These are phyloP conservation scores for Pipistrellus nathusii DNA, from an alignment of 2,797 vertebrate genomes.

Conservation along the genomic window DNA sequence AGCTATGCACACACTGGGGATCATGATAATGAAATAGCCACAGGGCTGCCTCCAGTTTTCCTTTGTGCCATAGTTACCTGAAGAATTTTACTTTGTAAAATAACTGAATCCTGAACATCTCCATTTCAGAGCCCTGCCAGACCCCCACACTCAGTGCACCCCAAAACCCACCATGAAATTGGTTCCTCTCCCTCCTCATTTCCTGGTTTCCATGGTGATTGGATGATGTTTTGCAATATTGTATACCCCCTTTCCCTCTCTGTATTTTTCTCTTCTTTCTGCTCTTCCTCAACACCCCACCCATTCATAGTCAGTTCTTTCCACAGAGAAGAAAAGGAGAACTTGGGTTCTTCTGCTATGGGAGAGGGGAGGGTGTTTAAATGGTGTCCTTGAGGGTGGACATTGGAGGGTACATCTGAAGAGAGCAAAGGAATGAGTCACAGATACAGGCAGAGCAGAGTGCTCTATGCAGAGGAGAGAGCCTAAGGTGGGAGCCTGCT, in stretches of 20 bases:
- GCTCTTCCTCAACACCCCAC: no score
- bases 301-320: neutral
- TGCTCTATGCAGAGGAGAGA: neutral
- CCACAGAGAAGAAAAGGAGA: neutral
- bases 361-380: neutral
- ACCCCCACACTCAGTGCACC: neutral
- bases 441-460: neutral
- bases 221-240: neutral
- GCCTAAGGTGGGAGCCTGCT: neutral
- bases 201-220: neutral
- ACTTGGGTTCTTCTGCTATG: neutral
- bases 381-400: neutral
- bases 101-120: neutral
- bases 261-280: neutral
- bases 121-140: neutral
- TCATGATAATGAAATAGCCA: neutral
- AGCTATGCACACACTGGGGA: accelerated
- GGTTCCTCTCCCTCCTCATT: neutral
- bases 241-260: neutral
- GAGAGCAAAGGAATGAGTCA: neutral
- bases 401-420: neutral
- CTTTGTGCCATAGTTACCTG: neutral
- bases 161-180: neutral
- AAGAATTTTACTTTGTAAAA: neutral
- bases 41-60: neutral